phyloP scores from a whole-genome alignment of 2,888 invertebrate species.

The Nowickia ferox region DNA sequence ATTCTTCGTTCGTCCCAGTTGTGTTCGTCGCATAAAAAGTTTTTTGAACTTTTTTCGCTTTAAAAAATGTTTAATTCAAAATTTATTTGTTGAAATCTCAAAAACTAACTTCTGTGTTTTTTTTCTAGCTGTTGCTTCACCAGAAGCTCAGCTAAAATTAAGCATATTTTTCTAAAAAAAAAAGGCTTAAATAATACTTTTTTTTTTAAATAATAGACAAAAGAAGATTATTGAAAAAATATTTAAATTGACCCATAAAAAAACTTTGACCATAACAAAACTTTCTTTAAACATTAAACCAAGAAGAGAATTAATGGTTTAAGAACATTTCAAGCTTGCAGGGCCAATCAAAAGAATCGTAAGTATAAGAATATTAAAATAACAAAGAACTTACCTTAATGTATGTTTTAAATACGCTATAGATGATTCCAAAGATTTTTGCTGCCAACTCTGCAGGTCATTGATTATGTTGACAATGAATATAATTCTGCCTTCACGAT shows the following conservation, averaged over 20 bases:
- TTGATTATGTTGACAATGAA: slow-evolving; percentile 86
- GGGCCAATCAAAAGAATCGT: neutral
- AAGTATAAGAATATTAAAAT: neutral
- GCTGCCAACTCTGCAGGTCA: slow-evolving; percentile 84
- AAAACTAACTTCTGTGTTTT: no score
- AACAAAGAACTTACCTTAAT: slow-evolving; percentile 80
- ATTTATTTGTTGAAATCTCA: no score
- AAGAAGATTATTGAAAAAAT: neutral
- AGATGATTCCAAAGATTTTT: slow-evolving; percentile 81
- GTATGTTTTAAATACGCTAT: slow-evolving; percentile 82
- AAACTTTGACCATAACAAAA: slow-evolving; percentile 3
- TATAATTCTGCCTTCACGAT: slow-evolving; percentile 87
- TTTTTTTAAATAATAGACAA: neutral
- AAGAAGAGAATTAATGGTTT: neutral
- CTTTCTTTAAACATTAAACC: neutral
- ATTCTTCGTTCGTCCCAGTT: no score
- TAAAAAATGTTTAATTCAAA: no score
- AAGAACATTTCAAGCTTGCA: neutral
- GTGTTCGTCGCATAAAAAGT: no score
- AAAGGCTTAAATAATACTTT: neutral
- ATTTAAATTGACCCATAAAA: no score
- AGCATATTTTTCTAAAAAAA: no score
- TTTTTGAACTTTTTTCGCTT: no score
- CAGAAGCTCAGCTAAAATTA: no score
- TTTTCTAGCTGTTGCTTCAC: no score